Evolutionary conservation across 2,888 invertebrate genomes (phyloP).

Genomic region (Flexamia atlantica): DNA sequence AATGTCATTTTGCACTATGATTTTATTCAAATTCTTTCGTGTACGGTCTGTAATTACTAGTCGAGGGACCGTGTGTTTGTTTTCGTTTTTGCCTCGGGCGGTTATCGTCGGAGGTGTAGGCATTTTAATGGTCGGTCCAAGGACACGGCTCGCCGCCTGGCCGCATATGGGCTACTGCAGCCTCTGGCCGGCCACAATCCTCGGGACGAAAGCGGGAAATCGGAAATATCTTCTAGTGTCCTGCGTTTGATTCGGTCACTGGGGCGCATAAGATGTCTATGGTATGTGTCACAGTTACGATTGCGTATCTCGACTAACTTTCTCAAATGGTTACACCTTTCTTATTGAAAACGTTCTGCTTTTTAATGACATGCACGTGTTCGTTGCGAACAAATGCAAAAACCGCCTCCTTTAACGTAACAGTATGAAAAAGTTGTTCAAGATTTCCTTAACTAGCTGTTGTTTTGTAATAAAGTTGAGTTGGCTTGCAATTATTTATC

Average conservation of each 20-base stretch:
- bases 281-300: too few species aligned
- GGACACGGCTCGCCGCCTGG: not conserved
- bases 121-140: slow-evolving; percentile 40
- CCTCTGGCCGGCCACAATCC: not conserved
- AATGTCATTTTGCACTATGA: slow-evolving; percentile 59
- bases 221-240: not conserved
- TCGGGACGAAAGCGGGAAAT: not conserved
- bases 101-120: slow-evolving; percentile 43
- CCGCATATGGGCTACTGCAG: not conserved
- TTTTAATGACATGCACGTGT: too few species aligned
- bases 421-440: too few species aligned
- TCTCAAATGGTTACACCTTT: too few species aligned
- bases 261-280: too few species aligned
- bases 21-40: slow-evolving; percentile 59
- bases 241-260: not conserved
- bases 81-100: slow-evolving; percentile 30
- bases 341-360: too few species aligned
- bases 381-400: too few species aligned
- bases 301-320: too few species aligned
- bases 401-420: too few species aligned
- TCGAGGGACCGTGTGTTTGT: slow-evolving; percentile 8
- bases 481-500: too few species aligned
- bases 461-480: too few species aligned
- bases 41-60: slow-evolving; percentile 52
- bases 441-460: too few species aligned